A percentile compares a stretch with the other conserved stretches of the same genome.
Evolutionary conservation across 2,797 vertebrate genomes (phyloP).

Genomic region (Tapera naevia): DNA sequence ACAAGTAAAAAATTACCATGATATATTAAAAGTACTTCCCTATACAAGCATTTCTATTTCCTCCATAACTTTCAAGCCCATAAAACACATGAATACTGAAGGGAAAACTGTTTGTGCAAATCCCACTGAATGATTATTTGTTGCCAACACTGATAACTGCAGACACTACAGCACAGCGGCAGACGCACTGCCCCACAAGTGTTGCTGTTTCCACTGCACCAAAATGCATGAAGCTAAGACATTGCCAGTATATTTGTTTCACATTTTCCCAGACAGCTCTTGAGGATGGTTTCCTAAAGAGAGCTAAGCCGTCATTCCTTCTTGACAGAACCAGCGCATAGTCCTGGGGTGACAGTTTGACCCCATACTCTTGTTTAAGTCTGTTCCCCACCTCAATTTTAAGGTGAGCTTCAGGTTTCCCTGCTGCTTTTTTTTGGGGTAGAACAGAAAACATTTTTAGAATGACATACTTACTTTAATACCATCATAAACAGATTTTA

Average conservation of each 20-base stretch:
- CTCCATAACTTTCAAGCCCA: not conserved
- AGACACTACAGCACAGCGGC: not conserved
- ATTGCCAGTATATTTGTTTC: not conserved
- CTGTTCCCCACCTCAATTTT: not conserved
- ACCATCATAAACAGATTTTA: constrained; percentile 56
- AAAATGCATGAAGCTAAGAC: not conserved
- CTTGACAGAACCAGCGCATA: not conserved
- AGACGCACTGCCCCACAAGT: not conserved
- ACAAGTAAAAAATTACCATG: constrained; percentile 13
- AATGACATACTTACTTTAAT: constrained; percentile 42
- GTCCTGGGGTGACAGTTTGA: not conserved
- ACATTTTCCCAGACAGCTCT: not conserved
- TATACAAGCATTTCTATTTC: constrained; percentile 26
- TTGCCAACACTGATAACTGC: not conserved
- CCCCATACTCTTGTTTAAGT: not conserved
- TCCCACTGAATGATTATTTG: not conserved
- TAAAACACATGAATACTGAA: not conserved
- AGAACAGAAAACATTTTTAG: not conserved
- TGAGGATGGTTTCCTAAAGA: not conserved
- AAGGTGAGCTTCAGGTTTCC: not conserved
- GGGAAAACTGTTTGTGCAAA: not conserved
- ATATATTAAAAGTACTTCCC: constrained; percentile 25
- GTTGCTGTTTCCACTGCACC: not conserved
- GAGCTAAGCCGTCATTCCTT: not conserved
- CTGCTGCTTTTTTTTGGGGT: not conserved